These are phyloP conservation scores for Eptesicus fuscus DNA, from an alignment of 2,113 vertebrate species.

Conservation along the genomic window DNA sequence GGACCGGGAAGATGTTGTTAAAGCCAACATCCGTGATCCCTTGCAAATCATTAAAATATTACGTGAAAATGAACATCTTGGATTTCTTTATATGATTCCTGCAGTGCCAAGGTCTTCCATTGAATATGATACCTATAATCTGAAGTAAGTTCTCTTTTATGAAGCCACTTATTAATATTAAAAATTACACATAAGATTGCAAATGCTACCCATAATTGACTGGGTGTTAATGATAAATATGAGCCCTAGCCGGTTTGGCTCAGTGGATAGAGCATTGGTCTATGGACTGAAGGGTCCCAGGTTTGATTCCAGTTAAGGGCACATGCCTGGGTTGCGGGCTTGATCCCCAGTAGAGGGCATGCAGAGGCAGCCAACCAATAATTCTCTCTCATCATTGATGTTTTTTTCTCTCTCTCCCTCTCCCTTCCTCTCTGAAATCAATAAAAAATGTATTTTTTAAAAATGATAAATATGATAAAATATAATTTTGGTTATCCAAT, in stretches of 20 bases:
- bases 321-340: no score
- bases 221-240: background rate
- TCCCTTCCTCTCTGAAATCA: no score
- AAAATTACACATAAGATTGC: background rate
- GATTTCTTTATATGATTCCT: constrained; percentile 85
- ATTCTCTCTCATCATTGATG: no score
- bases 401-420: no score
- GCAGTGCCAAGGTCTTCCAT: constrained; percentile 79
- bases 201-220: background rate
- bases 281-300: no score
- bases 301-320: no score
- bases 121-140: constrained; percentile 80
- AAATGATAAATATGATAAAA: background rate
- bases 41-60: constrained; percentile 81
- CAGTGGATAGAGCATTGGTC: no score
- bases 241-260: background rate
- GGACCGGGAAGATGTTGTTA: constrained; percentile 81
- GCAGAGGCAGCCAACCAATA: no score
- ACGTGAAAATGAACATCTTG: constrained; percentile 81
- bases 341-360: no score
- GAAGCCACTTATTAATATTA: background rate
- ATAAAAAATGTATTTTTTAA: no score
- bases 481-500: constrained; percentile 5
- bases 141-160: constrained; percentile 79
- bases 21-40: constrained; percentile 77